phyloP scores from a whole-genome alignment of 1,140 invertebrate species.

The Diachasmimorpha longicaudata region DNA sequence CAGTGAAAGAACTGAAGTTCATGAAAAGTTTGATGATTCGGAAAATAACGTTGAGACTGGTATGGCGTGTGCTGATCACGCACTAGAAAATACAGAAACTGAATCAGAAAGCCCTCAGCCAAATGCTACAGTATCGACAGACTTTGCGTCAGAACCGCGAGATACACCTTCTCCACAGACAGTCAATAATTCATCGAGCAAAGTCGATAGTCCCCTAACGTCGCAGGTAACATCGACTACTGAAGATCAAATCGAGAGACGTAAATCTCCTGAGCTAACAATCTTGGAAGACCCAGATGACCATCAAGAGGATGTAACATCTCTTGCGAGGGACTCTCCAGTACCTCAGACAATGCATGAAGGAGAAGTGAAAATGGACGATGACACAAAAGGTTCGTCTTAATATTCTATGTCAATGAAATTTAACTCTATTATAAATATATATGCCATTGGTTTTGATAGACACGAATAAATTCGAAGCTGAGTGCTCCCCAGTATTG shows the following conservation, averaged over 20 bases:
- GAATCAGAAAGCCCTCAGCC: no score
- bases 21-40: no score
- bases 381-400: not conserved
- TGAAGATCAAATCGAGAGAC: not conserved
- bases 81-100: no score
- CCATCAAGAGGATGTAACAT: no score
- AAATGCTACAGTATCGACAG: no score
- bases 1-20: no score
- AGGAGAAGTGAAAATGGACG: not conserved
- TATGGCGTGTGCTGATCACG: no score
- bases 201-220: not conserved
- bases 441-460: not conserved
- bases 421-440: not conserved
- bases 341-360: not conserved
- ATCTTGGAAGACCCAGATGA: no score
- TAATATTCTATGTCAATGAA: not conserved
- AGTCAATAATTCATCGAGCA: not conserved
- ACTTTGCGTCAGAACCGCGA: no score
- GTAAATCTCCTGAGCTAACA: not conserved
- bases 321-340: not conserved
- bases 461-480: not conserved
- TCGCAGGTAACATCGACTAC: not conserved
- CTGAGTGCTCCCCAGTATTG: conserved; percentile 34
- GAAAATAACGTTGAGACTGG: no score
- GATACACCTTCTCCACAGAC: not conserved